Conservation (phyloP, 1,140 invertebrate species). For the Drosophila fuyamai region DNA sequence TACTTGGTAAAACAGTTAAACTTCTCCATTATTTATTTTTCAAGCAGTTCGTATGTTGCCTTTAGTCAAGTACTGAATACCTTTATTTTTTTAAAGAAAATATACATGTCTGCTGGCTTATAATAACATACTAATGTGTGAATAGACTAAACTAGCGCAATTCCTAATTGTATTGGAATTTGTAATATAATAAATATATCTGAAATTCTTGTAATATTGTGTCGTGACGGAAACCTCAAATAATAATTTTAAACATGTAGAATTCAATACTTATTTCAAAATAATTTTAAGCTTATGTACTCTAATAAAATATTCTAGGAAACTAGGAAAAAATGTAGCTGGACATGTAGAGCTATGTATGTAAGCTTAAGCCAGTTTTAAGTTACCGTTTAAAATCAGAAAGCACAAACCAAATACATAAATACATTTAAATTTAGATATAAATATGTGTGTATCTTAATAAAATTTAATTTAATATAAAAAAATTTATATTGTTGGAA, state of each 20-base stretch:
- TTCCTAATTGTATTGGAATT: neutral
- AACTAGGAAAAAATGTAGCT: constrained; percentile 46
- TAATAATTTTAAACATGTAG: neutral
- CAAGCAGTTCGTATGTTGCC: too few species aligned
- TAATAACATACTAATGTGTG: neutral
- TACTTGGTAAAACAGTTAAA: too few species aligned
- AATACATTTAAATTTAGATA: constrained; percentile 8
- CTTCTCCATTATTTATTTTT: neutral
- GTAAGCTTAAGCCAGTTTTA: constrained; percentile 15
- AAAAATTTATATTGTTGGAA: too few species aligned
- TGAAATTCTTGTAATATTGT: neutral
- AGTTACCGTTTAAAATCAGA: constrained; percentile 38
- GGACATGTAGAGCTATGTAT: constrained; percentile 27
- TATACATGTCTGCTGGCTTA: neutral
- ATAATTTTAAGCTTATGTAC: constrained; percentile 6
- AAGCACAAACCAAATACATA: constrained; percentile 71
- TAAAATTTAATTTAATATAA: constrained; percentile 9
- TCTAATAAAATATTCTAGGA: constrained; percentile 39
- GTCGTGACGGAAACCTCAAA: neutral
- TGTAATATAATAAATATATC: neutral
- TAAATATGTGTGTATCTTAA: constrained; percentile 17
- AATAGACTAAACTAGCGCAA: neutral
- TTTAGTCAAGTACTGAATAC: too few species aligned
- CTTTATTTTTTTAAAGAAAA: neutral
- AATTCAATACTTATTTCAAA: constrained; percentile 13